Evolutionary conservation across 2,113 vertebrate species (phyloP), one percentile per base, ranked within the genome.

Genomic region (Spermophilus dauricus): DNA sequence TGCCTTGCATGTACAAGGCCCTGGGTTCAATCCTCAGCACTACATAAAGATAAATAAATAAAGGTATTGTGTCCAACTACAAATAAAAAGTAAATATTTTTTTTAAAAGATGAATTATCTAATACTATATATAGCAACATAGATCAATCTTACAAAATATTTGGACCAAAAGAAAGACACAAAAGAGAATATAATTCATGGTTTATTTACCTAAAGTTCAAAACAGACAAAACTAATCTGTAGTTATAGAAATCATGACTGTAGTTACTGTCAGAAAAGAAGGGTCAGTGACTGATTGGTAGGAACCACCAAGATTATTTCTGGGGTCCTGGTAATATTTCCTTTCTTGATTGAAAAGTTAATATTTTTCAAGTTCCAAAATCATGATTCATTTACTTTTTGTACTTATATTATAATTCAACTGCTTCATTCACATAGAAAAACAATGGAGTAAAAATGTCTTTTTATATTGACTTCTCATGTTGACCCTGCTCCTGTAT

Each of bases 151-250:
- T 56, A 63, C 7, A 75, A 92, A 94, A 63, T 22, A 17, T 6
- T 85, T 53, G 78, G 5, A 89, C 9, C 28, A 73, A 48, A 73
- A 90, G 37, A 39, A 63, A n/a, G 14, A 63, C 51, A 83, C 28
- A 91, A 77, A 42, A 73, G 34, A 82, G 12, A 34, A 82, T 30
- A 58, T 26, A 67, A 75, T 51, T 37, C 39, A 48, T 70, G 65
- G 90, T 70, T 63, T 32, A 63, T 70, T 85, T 91, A 63, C 51
- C 76, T 26, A 20, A 91, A 90, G 28, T 76, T 95, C 75, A 81
- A 53, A 92, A 2, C 9, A 89, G 42, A 63, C 20, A 93, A 96
- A 82, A 83, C 28, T 65, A 73, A 24, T 76, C 28, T 80, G 70
- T 80, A 2, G 5, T 51, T 45, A 53, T 42, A 93, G 81, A 85